These are phyloP conservation scores for Girardinichthys multiradiatus DNA, from an alignment of 2,113 vertebrate genomes.

Conservation along the genomic window DNA sequence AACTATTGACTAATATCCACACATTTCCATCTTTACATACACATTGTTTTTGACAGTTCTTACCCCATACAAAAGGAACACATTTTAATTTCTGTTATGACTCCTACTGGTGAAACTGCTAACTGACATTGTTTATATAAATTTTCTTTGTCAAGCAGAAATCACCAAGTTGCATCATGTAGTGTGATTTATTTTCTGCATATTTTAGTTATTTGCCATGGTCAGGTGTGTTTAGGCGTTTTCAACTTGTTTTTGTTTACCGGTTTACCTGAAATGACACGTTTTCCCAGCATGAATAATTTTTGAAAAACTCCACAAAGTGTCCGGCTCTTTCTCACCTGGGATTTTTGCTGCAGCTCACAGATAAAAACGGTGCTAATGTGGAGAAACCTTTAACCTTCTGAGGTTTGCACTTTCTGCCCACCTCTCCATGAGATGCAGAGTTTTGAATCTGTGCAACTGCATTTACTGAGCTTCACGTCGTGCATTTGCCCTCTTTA, in stretches of 20 bases:
- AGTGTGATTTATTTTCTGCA: not conserved
- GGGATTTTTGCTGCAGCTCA: slow-evolving; percentile 62
- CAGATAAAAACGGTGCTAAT: slow-evolving; percentile 29
- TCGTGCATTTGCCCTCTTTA: slow-evolving; percentile 15
- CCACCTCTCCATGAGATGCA: slow-evolving; percentile 55
- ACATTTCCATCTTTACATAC: too few species aligned
- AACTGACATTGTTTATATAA: slow-evolving; percentile 8
- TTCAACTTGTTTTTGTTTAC: slow-evolving; percentile 12
- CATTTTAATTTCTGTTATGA: slow-evolving; percentile 10
- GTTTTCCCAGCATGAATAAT: not conserved
- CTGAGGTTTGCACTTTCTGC: slow-evolving; percentile 47
- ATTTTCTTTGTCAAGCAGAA: not conserved
- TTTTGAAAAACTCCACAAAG: slow-evolving; percentile 5
- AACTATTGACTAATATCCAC: too few species aligned
- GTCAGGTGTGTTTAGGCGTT: not conserved
- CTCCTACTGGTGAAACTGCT: slow-evolving; percentile 18
- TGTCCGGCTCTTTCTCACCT: slow-evolving; percentile 24
- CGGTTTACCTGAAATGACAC: slow-evolving; percentile 43
- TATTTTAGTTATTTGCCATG: not conserved
- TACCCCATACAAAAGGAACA: not conserved
- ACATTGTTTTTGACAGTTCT: too few species aligned
- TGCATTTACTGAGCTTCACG: slow-evolving; percentile 17
- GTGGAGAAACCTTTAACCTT: slow-evolving; percentile 55
- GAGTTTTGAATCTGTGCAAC: slow-evolving; percentile 11
- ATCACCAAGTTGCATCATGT: not conserved